Evolutionary conservation across 2,797 vertebrate genomes (phyloP).

Genomic region (Urosaurus nigricauda): DNA sequence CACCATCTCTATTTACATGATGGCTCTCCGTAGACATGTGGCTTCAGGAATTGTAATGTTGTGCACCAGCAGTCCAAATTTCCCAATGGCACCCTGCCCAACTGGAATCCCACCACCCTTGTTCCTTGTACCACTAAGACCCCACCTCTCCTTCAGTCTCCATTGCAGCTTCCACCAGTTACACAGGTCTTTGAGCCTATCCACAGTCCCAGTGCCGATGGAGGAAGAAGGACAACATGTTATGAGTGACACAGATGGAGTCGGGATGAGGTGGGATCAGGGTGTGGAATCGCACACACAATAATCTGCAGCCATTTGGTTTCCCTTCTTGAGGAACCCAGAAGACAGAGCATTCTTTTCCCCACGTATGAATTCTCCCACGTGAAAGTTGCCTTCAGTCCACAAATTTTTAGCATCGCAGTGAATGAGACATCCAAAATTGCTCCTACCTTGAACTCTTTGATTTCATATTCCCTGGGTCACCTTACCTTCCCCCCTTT

Average conservation of each 20-base stretch:
- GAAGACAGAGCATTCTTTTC: not conserved
- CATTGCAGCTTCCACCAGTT: conserved; percentile 3
- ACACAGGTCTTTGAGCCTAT: not conserved
- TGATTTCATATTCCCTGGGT: too few relatives aligned
- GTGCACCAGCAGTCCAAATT: too few relatives aligned
- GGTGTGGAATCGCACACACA: not conserved
- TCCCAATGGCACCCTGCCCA: not conserved
- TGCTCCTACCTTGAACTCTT: too few relatives aligned
- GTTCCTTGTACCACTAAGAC: not conserved
- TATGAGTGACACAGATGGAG: conserved; percentile 9
- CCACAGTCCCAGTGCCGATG: not conserved
- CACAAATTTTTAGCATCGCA: too few relatives aligned
- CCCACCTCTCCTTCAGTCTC: not conserved
- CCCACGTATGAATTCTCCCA: too few relatives aligned
- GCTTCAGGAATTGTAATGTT: too few relatives aligned
- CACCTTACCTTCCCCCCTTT: too few relatives aligned
- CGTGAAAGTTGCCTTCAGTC: not conserved
- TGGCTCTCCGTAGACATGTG: too few relatives aligned
- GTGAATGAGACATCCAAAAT: too few relatives aligned
- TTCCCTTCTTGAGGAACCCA: not conserved
- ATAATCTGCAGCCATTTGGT: too few relatives aligned
- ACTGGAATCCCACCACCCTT: not conserved
- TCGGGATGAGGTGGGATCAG: not conserved
- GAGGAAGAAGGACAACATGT: not conserved
- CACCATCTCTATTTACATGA: too few relatives aligned